A percentile compares a stretch with the other conserved stretches of the same genome.
Evolutionary conservation across 2,888 invertebrate species (phyloP).

Genomic region (Caprella mutica): DNA sequence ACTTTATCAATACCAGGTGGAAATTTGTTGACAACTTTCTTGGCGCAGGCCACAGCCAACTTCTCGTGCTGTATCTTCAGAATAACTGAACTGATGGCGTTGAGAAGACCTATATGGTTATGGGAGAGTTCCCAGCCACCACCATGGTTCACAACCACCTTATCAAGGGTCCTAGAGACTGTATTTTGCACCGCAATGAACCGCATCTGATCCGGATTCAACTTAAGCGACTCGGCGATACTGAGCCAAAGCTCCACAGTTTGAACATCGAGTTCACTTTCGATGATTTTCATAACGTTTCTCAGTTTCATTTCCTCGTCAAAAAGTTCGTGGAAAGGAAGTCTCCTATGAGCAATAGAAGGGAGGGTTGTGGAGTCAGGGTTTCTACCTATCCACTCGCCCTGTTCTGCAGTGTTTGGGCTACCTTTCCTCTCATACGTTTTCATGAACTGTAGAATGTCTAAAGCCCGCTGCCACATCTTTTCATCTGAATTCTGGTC

Average conservation of each 20-base stretch:
- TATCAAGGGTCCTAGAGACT: conserved; percentile 13
- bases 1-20: conserved; percentile 29
- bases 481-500: neutral
- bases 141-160: neutral
- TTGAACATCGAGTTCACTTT: conserved; percentile 19
- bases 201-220: conserved; percentile 22
- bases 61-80: conserved; percentile 19
- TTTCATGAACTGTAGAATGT: conserved; percentile 24
- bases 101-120: conserved; percentile 16
- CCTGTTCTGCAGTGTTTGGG: conserved; percentile 14
- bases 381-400: conserved; percentile 22
- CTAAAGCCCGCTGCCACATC: conserved; percentile 16
- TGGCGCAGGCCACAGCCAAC: conserved; percentile 25
- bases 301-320: conserved; percentile 3
- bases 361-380: conserved; percentile 21
- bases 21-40: conserved; percentile 23
- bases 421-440: conserved; percentile 13
- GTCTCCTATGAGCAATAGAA: conserved; percentile 15
- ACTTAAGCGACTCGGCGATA: conserved; percentile 15
- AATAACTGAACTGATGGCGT: conserved; percentile 12
- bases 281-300: conserved; percentile 22
- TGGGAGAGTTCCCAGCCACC: conserved; percentile 20
- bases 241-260: conserved; percentile 25
- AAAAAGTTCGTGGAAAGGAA: conserved; percentile 28
- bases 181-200: conserved; percentile 26